Percentiles rank a stretch among this genome's conserved stretches.
phyloP scores from a whole-genome alignment of 2,797 vertebrate species.

The Gila robusta region DNA sequence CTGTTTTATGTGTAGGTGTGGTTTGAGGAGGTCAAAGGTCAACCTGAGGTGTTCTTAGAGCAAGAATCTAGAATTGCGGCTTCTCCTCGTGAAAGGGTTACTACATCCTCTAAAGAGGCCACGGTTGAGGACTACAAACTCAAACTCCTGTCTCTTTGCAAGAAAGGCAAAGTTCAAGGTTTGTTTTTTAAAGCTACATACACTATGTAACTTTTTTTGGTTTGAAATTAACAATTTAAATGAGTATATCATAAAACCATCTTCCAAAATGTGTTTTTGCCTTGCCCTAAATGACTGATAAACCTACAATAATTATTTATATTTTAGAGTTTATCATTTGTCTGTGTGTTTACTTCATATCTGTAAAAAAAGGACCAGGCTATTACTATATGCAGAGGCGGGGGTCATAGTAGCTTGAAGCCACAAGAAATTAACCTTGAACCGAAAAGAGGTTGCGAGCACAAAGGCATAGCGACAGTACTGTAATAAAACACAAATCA shows the following conservation, averaged over 20 bases:
- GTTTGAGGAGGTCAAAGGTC: slow-evolving; percentile 64
- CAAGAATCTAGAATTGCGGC: not conserved
- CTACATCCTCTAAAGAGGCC: not conserved
- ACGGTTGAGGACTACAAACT: slow-evolving; percentile 14
- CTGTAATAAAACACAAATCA: not conserved
- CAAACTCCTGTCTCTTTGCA: slow-evolving; percentile 77
- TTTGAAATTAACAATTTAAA: not conserved
- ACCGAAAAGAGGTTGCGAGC: not conserved
- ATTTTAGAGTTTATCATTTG: not conserved
- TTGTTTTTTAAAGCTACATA: slow-evolving; percentile 28
- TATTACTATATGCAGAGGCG: not conserved
- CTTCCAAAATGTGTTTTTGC: not conserved
- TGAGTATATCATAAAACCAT: not conserved
- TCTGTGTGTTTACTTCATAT: no score
- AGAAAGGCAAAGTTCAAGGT: slow-evolving; percentile 78
- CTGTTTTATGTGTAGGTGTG: slow-evolving; percentile 72
- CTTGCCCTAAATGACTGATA: not conserved
- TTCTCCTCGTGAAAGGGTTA: not conserved
- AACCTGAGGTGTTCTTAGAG: not conserved
- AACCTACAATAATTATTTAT: not conserved
- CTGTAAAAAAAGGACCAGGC: no score
- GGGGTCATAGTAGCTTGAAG: not conserved
- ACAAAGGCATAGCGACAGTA: not conserved
- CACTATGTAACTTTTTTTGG: not conserved
- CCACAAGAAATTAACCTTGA: not conserved